Base-by-base conservation (phyloP, 2,888 invertebrate genomes). In the Sericinus montela region DNA sequence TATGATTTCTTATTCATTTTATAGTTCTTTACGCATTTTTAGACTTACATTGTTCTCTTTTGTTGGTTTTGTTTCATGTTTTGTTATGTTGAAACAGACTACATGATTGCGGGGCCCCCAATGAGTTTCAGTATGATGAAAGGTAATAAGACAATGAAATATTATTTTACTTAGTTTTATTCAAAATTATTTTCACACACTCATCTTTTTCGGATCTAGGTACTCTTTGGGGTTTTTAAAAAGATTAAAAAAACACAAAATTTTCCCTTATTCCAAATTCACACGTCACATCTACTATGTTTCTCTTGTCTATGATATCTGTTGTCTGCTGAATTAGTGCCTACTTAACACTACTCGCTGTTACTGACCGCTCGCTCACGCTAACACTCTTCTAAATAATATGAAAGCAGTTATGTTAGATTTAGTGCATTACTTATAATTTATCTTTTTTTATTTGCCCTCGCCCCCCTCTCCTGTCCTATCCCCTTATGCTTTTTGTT, bases 41-140 rank as follows among this genome's bases (percentile, higher is more conserved):
- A 80, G 88, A 90, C 91, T 90, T 82, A 90, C 90, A 90, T 90
- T 90, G 85, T 91, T 91, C 91, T 93, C 91, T 93, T 92, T 76
- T 80, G 77, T 87, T 89, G 91, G 91, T 92, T 92, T 92, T 90
- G 91, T 92, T 92, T 91, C 91, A 92, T 92, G 91, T 92, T 92
- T 91, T 93, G 92, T 93, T 92, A 81, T 88, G 80, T 88, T 75
- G 80, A 84, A 86, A 88, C 88, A 88, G 88, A 88, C 87, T 88
- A 87, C 88, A 93, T 93, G 93, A 92, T 93, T 90, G 92, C 93
- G 90, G 93, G 94, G 87, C 92, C 92, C 89, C 93, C 94, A 88
- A 92, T 94, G 91, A 93, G 93, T 91, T 94, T 93, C 93, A 94
- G 94, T 93, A 94, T 94, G 90, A 92, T 94, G 90, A 94, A 94